Evolutionary conservation across 1,140 invertebrate genomes (phyloP), one percentile per base, ranked within the genome.

Genomic region (Psilanteris sp.): DNA sequence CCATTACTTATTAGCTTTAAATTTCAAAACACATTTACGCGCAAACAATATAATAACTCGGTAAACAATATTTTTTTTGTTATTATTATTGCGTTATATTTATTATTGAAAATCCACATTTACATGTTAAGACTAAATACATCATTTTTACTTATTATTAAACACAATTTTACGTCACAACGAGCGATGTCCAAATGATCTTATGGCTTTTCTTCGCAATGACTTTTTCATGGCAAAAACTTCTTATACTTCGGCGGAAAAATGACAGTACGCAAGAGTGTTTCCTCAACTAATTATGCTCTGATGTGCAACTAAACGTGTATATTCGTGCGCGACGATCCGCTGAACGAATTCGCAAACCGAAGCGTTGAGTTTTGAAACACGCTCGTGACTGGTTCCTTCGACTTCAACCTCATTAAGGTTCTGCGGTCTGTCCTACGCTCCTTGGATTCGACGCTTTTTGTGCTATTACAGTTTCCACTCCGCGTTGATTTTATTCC

Each of bases 391-490:
- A 73, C 61, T 57, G 11, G 36, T 39, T 54, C 32, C 39, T 66
- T 61, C 64, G 64, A 41, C 57, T 75, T 68, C 39, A 68, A 55
- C 57, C 72, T 59, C 57, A 76, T 76, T 76, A 76, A 57, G 73
- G 73, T 24, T 15, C 36, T 68, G 72, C 27, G 72, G 64, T 68
- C 50, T 57, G 44, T 76, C 41, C 54, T 62, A 32, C 26, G 31
- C 22, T 76, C 34, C 18, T 62, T 55, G 32, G 44, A 36, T 62
- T 68, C 44, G 64, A 37, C 24, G 34, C 57, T 76, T 70, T 76
- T 76, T 76, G 64, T 50, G 36, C 39, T 57, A 76, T 76, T 76
- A 68, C 72, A 67, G 62, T 75, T 68, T 62, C 55, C 72, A 75
- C 62, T 62, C 67, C 64, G 34, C 72, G 54, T 75, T 62, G 62